phyloP scores from a whole-genome alignment of 2,888 invertebrate species.

The Anagyrus pseudococci region DNA sequence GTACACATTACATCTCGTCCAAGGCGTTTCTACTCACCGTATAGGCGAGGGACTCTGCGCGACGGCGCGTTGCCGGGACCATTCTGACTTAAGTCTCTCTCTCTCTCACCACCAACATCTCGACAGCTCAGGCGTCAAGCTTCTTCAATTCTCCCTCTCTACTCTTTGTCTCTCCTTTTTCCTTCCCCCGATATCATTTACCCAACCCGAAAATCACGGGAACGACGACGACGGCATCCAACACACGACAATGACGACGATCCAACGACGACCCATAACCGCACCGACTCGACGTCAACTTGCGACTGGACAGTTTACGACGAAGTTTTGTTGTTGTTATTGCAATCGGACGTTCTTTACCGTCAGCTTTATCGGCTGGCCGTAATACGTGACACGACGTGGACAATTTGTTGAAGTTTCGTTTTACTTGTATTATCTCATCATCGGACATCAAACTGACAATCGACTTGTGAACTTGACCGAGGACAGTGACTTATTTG shows the following conservation, averaged over 20 bases:
- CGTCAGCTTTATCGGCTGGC: too few relatives aligned
- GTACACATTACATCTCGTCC: too few relatives aligned
- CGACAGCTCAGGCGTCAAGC: too few relatives aligned
- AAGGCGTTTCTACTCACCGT: constrained; percentile 11
- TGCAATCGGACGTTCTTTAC: too few relatives aligned
- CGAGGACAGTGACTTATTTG: too few relatives aligned
- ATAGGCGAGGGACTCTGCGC: background rate
- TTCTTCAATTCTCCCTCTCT: background rate
- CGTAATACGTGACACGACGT: too few relatives aligned
- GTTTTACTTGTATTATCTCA: too few relatives aligned
- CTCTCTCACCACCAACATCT: background rate
- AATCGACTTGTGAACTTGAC: too few relatives aligned
- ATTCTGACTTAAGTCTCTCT: constrained; percentile 13
- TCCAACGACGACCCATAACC: background rate
- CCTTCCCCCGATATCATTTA: background rate
- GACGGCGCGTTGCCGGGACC: constrained; percentile 22
- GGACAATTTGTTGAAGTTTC: too few relatives aligned
- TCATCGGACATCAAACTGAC: too few relatives aligned
- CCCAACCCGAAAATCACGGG: constrained; percentile 16
- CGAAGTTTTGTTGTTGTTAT: background rate
- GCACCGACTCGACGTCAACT: background rate
- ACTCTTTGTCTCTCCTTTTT: background rate
- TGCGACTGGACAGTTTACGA: constrained; percentile 1
- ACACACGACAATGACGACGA: constrained; percentile 9
- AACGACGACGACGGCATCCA: constrained; percentile 11